Conservation (phyloP, 2,888 invertebrate genomes). For the Acanthoscelides obtectus region DNA sequence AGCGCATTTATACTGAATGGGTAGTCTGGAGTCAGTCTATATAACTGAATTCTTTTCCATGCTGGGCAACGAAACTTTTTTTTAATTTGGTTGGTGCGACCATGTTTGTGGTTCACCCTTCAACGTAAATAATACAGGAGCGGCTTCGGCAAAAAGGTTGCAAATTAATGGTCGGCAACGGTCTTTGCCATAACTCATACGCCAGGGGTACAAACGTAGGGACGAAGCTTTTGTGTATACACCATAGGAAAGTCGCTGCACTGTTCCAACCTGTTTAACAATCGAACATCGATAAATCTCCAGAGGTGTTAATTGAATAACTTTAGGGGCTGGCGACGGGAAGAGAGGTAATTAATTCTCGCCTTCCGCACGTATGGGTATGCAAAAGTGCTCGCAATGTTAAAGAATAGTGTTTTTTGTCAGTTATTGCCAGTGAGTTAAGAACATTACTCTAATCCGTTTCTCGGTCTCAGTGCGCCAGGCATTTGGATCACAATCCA, state of each 20-base stretch:
- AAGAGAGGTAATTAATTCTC: background rate
- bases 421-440: no score
- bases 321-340: background rate
- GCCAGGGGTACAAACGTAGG: background rate
- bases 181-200: background rate
- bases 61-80: no score
- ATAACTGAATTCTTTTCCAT: no score
- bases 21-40: no score
- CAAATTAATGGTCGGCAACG: background rate
- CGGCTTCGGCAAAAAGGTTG: background rate
- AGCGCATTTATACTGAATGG: no score
- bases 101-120: background rate
- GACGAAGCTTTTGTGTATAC: background rate
- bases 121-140: background rate
- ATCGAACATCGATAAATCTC: background rate
- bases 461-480: no score
- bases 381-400: no score
- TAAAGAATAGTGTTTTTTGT: no score
- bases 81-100: no score
- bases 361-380: no score
- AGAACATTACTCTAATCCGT: no score
- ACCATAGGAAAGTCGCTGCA: background rate
- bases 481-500: no score
- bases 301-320: background rate
- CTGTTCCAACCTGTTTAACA: background rate